phyloP scores from a whole-genome alignment of 2,797 vertebrate genomes.

The Rhynchonycteris naso region DNA sequence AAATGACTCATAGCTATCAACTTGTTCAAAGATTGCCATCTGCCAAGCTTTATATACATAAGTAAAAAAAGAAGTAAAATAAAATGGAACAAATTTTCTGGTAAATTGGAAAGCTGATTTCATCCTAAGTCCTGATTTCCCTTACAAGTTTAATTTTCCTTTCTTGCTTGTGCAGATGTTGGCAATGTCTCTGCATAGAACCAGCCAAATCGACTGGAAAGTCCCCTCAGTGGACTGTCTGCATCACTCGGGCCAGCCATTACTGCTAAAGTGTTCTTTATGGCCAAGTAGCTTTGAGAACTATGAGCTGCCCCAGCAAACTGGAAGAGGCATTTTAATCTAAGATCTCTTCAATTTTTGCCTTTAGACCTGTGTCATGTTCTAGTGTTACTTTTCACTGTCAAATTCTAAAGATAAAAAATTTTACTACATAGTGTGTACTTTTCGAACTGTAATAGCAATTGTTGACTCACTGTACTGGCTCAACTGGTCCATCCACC shows the following conservation, averaged over 20 bases:
- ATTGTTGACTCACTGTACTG: not conserved
- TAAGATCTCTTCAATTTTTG: not conserved
- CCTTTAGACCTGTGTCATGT: not conserved
- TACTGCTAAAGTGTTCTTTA: not conserved
- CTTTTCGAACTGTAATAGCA: not conserved
- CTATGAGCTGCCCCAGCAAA: not conserved
- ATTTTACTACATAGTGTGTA: not conserved
- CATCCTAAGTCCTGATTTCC: not conserved
- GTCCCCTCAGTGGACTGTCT: not conserved
- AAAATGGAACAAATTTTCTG: constrained; percentile 43
- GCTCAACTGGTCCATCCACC: not conserved
- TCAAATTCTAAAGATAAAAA: constrained; percentile 12
- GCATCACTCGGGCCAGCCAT: not conserved
- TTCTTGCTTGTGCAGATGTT: constrained; percentile 6
- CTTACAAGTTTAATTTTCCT: constrained; percentile 26
- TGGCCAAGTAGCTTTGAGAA: not conserved
- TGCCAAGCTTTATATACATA: not conserved
- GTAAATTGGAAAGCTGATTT: constrained; percentile 42
- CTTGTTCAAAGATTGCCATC: constrained; percentile 7
- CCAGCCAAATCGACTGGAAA: not conserved
- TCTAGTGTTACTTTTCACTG: not conserved
- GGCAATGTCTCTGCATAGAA: not conserved
- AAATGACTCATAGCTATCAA: not conserved
- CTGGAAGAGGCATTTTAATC: not conserved
- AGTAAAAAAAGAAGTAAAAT: constrained; percentile 27